Evolutionary conservation across 2,797 vertebrate genomes (phyloP), one percentile per base, ranked within the genome.

Genomic region (Gobio occitaniae): DNA sequence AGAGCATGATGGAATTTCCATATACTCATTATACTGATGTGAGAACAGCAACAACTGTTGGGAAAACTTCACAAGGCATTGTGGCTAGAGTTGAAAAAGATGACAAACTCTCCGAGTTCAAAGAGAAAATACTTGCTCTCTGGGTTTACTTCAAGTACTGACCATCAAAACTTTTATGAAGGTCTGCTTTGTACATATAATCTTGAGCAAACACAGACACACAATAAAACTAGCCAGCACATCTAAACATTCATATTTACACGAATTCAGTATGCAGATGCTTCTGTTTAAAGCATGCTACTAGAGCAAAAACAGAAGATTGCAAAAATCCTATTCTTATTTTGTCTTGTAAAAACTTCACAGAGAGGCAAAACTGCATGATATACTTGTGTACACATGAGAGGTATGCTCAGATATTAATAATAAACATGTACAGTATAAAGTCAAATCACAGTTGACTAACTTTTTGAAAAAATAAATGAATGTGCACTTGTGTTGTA

Each of bases 1-100:
- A 63, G 86, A 87, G 84, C 83, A 86, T 87, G 86, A 84, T 90
- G 88, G 89, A 93, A 89, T 92, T 93, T 94, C 89, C 90, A 93
- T 90, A 90, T 85, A 91, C 88, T 91, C 66, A 52, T 78, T 78
- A 82, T 82, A 91, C 87, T 87, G 32, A 83, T 86, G 63, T 70
- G 75, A 78, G 80, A 90, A 84, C 87, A 68, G 80, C 76, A 91
- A 91, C 90, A 86, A 75, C 74, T 74, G 36, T 52, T 80, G 81
- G 47, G n/a, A 63, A 86, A 66, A 44, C 13, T 69, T 84, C 65
- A 75, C 44, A 66, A 44, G 41, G 29, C 29, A 19, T 52, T 71
- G 29, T 69, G 77, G 72, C 79, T 83, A 38, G 36, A 83, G 41
- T 68, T 59, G 17, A 81, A 79, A 68, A 75, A 50, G 80, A 47